Base-by-base conservation (phyloP, 2,113 vertebrate species). In the Gymnarchus niloticus region DNA sequence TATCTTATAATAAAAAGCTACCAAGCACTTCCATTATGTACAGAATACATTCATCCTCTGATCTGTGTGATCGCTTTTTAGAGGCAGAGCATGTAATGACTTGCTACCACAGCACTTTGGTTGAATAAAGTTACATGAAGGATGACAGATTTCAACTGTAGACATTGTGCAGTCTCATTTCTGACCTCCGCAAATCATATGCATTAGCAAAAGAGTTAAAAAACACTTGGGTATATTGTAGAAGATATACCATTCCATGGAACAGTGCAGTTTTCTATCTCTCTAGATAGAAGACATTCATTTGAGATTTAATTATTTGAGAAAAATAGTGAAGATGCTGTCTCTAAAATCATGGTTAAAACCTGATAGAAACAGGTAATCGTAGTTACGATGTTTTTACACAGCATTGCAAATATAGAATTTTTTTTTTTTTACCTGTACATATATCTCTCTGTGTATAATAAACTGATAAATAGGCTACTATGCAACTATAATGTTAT, bases 341-440 rank as follows among this genome's bases (percentile, higher is more conserved):
- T 91, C 90, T 91, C 90, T 88, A 90, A 95, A 93, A 89, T 92
- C 92, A 87, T 88, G 92, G 91, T 93, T 93, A 95, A 95, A 94
- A 94, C 89, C 91, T 93, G 91, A 86, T 88, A 91, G 92, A 94
- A 92, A 94, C 92, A 92, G 90, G 90, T 93, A 92, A 88, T 93
- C 92, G 89, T 91, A 17, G 48, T 86, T 73, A 73, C 41, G 65
- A 37, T 73, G 33, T 73, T 89, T 89, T 92, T 94, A 94, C 93
- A 95, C 95, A 96, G 95, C 94, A 88, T 95, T 95, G 95, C 94
- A 96, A 96, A 96, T 95, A 95, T 96, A 95, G 95, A 96, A 91
- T 93, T 93, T 37, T 48, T 54, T 54, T 54, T 54, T 54, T 78
- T 95, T 92, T 94, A 92, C 94, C 94, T 96, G 93, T 95, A 95